Conservation (phyloP, 92 coral and sea anemone genomes). For the Phymanthus crucifer region DNA sequence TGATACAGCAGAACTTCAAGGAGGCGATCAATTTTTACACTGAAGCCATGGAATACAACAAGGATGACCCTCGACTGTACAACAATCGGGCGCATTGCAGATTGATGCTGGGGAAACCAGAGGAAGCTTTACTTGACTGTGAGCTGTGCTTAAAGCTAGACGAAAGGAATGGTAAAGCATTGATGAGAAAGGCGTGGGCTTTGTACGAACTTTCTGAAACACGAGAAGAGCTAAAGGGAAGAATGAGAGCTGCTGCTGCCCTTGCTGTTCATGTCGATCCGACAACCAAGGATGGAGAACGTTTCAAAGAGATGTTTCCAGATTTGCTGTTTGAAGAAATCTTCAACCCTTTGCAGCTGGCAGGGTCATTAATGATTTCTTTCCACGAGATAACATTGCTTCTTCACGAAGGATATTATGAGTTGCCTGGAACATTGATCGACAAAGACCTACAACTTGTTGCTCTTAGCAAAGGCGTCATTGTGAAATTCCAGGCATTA, state of each 20-base stretch:
- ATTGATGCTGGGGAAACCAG: constrained; percentile 52
- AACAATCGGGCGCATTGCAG: constrained; percentile 69
- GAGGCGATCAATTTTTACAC: no score
- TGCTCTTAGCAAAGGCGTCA: constrained; percentile 31
- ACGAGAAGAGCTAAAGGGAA: constrained; percentile 16
- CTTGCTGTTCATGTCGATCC: constrained; percentile 50
- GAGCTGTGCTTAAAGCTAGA: constrained; percentile 51
- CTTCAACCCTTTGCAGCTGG: constrained; percentile 30
- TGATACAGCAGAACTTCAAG: constrained; percentile 26
- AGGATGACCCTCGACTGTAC: no score
- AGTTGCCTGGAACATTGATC: constrained; percentile 9
- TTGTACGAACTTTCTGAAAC: constrained; percentile 44
- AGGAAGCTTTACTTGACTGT: constrained; percentile 66
- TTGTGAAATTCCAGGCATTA: constrained; percentile 1
- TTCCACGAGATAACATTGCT: constrained; percentile 43
- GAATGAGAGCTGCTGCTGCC: constrained; percentile 51
- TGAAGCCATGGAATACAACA: no score
- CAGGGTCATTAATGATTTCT: neutral
- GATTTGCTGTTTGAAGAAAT: constrained; percentile 12
- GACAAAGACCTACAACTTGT: constrained; percentile 39
- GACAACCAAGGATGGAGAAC: constrained; percentile 1
- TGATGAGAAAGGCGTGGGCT: constrained; percentile 81
- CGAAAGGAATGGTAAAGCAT: constrained; percentile 50
- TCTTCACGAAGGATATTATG: constrained; percentile 52
- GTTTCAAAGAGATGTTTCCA: constrained; percentile 51